A percentile compares a stretch with the other conserved stretches of the same genome.
phyloP scores from a whole-genome alignment of 2,888 invertebrate species.

The Temnothorax unifasciatus region DNA sequence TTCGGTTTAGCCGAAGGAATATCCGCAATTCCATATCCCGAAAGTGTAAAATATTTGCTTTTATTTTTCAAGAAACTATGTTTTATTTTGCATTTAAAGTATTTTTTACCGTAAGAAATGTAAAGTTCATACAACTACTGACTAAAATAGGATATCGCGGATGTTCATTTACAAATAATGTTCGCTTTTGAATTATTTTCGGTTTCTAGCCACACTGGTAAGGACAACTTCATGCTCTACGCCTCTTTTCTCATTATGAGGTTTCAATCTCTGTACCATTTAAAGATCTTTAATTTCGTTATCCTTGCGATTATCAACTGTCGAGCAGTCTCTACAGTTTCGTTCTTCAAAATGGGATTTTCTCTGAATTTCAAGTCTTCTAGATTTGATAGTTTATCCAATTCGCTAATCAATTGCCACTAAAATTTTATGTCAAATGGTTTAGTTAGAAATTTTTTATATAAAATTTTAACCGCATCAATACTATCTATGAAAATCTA shows the following conservation, averaged over 20 bases:
- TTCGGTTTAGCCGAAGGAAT: slow-evolving; percentile 91
- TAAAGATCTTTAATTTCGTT: too few species aligned
- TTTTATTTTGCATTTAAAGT: neutral
- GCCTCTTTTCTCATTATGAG: slow-evolving; percentile 91
- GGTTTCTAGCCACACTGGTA: slow-evolving; percentile 90
- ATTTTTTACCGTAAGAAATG: slow-evolving; percentile 24
- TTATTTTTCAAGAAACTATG: neutral
- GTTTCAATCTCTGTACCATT: slow-evolving; percentile 67
- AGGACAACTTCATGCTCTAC: slow-evolving; percentile 92
- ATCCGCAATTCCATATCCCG: slow-evolving; percentile 95
- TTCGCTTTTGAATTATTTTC: slow-evolving; percentile 86
- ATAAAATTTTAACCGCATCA: slow-evolving; percentile 14
- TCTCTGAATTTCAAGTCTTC: too few species aligned
- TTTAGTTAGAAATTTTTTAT: slow-evolving; percentile 28
- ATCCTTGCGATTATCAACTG: too few species aligned
- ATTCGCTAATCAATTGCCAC: slow-evolving; percentile 92
- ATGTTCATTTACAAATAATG: slow-evolving; percentile 90
- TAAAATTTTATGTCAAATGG: slow-evolving; percentile 84
- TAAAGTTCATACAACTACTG: slow-evolving; percentile 88
- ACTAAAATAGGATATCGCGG: slow-evolving; percentile 92
- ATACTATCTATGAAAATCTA: slow-evolving; percentile 23
- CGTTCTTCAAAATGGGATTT: too few species aligned
- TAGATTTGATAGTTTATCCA: too few species aligned
- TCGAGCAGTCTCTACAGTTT: too few species aligned
- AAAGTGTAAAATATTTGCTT: slow-evolving; percentile 73